Evolutionary conservation across 2,113 vertebrate species (phyloP).

Genomic region (Stomatorhinus ivindoensis): DNA sequence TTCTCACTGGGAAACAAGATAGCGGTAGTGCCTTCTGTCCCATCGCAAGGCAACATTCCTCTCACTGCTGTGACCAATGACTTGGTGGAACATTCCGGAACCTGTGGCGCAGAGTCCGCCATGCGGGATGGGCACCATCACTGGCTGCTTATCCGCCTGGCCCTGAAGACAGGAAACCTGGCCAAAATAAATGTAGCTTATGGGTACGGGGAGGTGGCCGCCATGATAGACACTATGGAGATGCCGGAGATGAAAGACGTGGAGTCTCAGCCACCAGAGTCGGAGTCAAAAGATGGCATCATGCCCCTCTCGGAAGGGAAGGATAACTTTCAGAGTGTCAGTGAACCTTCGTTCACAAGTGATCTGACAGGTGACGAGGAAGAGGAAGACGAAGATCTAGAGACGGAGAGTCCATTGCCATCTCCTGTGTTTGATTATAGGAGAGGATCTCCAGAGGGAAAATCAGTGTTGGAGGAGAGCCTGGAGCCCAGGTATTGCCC

Average conservation of each 20-base stretch:
- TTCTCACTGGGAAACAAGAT: conserved; percentile 41
- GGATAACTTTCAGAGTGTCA: neutral
- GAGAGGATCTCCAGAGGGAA: conserved; percentile 26
- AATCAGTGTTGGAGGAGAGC: conserved; percentile 20
- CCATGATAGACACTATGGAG: conserved; percentile 55
- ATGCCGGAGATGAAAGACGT: neutral
- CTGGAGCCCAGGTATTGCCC: conserved; percentile 18
- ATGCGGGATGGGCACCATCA: conserved; percentile 63
- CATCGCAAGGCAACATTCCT: conserved; percentile 49
- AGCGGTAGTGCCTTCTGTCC: conserved; percentile 28
- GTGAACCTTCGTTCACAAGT: neutral
- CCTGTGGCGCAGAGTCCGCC: conserved; percentile 43
- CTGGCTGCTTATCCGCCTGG: conserved; percentile 73
- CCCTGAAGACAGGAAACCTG: conserved; percentile 69
- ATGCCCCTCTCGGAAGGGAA: neutral
- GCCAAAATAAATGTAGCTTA: conserved; percentile 59
- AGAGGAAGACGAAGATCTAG: neutral
- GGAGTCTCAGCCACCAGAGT: neutral
- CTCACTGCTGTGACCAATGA: conserved; percentile 11
- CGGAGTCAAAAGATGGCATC: neutral
- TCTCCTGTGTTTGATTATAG: neutral
- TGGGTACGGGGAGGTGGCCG: conserved; percentile 54
- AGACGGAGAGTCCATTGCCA: neutral
- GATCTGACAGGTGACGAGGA: neutral
- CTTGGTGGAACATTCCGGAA: conserved; percentile 48